Evolutionary conservation across 2,113 vertebrate species (phyloP), one percentile per base, ranked within the genome.

Genomic region (Anolis sagrei): DNA sequence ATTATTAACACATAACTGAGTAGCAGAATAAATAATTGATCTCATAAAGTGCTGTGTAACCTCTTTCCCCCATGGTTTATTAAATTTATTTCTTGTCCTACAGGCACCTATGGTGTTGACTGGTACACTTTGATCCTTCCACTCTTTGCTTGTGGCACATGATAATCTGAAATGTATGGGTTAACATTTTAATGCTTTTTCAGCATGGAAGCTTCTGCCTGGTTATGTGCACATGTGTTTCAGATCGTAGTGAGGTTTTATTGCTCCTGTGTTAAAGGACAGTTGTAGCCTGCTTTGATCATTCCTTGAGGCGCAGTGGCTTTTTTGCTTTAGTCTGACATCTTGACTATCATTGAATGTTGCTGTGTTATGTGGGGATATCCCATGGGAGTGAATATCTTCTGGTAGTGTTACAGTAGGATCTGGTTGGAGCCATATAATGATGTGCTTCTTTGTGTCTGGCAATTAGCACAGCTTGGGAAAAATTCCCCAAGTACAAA

Each of bases 11-110:
- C 0, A 64, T 5, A 86, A 86, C 77, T 5, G 27, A 86, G 36
- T 64, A 27, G 69, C 68, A 80, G 62, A 83, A 75, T 83, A 75
- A 86, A 86, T 79, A 84, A 84, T 80, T 62, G 19, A 74, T 86
- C 34, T 62, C 11, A 75, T 76, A 81, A 69, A 49, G 58, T 1
- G 10, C 79, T 87, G 64, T 0, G 0, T 84, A 82, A 2, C 79
- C 86, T 91, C 83, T 75, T 92, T 82, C 85, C 74, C 78, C 0
- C 0, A 1, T 68, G 7, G 9, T 88, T 34, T 5, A 48, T 83
- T 83, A 75, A 75, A 75, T 75, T 83, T 83, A 75, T 83, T n/a
- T 61, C 54, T 62, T 83, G 82, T 83, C 82, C 54, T 75, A 75
- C 72, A 83, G 54, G 82, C 54, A 64, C 48, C 72, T 75, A n/a